Conservation (phyloP, 2,888 invertebrate species). For the Elysia crispata region DNA sequence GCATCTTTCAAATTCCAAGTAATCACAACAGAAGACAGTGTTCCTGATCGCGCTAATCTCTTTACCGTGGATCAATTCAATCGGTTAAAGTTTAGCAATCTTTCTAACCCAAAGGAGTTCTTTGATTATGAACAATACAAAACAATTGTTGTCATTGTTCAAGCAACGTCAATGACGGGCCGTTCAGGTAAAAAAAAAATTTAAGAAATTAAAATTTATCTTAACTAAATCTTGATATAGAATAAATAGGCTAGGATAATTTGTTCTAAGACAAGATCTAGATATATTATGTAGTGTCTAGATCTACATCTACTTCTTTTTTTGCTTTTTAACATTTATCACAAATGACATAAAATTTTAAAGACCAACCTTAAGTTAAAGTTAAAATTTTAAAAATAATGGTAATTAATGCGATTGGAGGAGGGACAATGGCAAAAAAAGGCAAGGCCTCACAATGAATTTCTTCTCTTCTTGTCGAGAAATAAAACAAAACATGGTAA, state of each 20-base stretch:
- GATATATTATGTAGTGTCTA: background rate
- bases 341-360: background rate
- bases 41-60: constrained; percentile 12
- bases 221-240: background rate
- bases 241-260: background rate
- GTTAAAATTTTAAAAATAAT: too few relatives aligned
- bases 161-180: constrained; percentile 26
- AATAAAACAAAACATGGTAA: too few relatives aligned
- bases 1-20: constrained; percentile 36
- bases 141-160: constrained; percentile 29
- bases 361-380: too few relatives aligned
- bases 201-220: background rate
- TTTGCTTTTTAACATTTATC: background rate
- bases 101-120: background rate
- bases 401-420: too few relatives aligned
- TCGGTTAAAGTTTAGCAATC: too few relatives aligned
- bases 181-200: background rate
- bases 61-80: constrained; percentile 27
- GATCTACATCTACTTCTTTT: background rate
- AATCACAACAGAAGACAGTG: constrained; percentile 32
- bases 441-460: too few relatives aligned
- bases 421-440: too few relatives aligned
- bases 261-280: background rate
- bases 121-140: constrained; percentile 44
- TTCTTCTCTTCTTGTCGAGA: too few relatives aligned